Percentiles rank a stretch among this genome's conserved stretches.
Conservation (phyloP, 2,797 vertebrate species). For the Acanthurus leucopareius region DNA sequence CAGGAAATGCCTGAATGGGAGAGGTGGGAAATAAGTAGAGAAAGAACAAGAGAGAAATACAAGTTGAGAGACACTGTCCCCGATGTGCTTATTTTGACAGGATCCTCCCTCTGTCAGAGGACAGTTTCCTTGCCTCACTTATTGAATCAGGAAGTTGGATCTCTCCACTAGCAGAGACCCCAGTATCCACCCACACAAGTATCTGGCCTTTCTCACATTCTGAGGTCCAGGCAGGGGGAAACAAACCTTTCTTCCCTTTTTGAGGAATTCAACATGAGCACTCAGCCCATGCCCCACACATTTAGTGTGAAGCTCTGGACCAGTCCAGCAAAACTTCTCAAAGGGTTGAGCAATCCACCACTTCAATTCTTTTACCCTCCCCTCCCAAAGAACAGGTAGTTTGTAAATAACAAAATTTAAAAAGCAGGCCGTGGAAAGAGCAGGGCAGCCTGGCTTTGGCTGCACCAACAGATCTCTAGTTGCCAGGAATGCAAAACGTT, state of each 20-base stretch:
- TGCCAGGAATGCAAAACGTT: constrained; percentile 79
- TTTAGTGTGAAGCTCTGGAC: constrained; percentile 39
- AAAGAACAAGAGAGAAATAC: constrained; percentile 63
- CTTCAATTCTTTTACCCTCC: constrained; percentile 11
- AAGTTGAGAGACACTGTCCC: constrained; percentile 66
- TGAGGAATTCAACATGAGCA: constrained; percentile 67
- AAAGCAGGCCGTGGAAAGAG: constrained; percentile 29
- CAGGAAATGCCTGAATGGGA: constrained; percentile 85
- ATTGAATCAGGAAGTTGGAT: constrained; percentile 66
- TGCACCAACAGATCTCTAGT: constrained; percentile 55
- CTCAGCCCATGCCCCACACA: constrained; percentile 53
- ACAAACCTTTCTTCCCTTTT: constrained; percentile 66
- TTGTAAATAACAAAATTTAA: constrained; percentile 64
- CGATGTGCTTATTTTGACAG: constrained; percentile 75
- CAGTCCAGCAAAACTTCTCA: constrained; percentile 67
- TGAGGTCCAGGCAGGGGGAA: constrained; percentile 70
- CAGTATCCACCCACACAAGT: constrained; percentile 71
- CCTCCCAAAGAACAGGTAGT: constrained; percentile 55
- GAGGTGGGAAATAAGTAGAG: constrained; percentile 77
- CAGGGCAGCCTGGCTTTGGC: constrained; percentile 27
- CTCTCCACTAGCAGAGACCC: constrained; percentile 63
- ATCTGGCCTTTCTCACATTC: constrained; percentile 69
- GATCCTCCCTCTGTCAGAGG: constrained; percentile 73
- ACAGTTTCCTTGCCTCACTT: constrained; percentile 62
- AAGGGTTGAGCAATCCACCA: constrained; percentile 26